Base-by-base conservation (phyloP, 2,113 vertebrate species). In the Poeciliopsis occidentalis region DNA sequence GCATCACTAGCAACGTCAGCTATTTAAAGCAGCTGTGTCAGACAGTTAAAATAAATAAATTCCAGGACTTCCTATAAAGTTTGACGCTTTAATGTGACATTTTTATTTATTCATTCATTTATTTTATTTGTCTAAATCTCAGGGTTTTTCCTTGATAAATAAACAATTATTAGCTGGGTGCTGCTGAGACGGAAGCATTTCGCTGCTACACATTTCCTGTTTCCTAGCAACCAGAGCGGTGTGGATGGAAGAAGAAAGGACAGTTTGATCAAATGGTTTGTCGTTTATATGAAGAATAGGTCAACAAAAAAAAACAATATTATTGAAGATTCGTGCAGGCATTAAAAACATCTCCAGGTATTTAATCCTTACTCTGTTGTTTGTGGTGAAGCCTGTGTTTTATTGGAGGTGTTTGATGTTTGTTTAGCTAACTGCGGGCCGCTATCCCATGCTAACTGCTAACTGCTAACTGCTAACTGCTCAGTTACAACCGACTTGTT, bases 151-250 rank as follows among this genome's bases (percentile, higher is more conserved):
- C 15, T 10, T 27, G 6, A 12, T 0, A 0, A 12, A 32, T 12
- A 19, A 57, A n/a, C 22, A 57, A n/a, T 57, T 57, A 57, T 57
- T 57, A 57, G 51, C 51, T 54, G 8, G 19, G 19, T 54, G 51
- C 19, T 57, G 51, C 51, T 57, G 1, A 39, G 73, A n/a, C 84
- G 93, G 94, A 94, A 61, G 47, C 7, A 83, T 94, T 94, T 94
- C 61, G 54, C 32, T 78, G 93, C 17, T 92, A 91, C 94, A 95
- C 94, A 95, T 93, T 94, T 95, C 94, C 94, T 94, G 94, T 94
- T 94, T 89, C 94, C 91, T 93, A 94, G 93, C 94, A 92, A 94
- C 94, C 87, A 89, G 84, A 88, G 85, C 87, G 89, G 87, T 92
- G 91, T 93, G 82, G 72, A 88, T 84, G 81, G 86, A 76, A 64